Conservation (phyloP, 2,888 invertebrate species). For the Mesochorus sp. region DNA sequence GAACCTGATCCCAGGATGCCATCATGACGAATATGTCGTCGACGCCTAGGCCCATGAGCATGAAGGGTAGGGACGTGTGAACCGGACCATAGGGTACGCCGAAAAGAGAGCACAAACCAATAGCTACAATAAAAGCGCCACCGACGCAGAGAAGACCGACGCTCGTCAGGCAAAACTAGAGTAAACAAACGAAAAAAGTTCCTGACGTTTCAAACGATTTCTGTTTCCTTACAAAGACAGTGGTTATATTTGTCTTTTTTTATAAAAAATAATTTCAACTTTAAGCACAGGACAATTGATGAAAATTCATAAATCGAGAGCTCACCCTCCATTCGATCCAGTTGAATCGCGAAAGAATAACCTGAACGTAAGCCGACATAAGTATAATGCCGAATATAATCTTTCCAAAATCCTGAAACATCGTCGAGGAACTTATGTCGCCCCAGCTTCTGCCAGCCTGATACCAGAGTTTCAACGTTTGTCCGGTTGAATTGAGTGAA, state of each 20-base stretch:
- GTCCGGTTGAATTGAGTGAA: slow-evolving; percentile 45
- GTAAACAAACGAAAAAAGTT: slow-evolving; percentile 29
- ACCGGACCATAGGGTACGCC: slow-evolving; percentile 91
- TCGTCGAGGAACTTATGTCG: slow-evolving; percentile 88
- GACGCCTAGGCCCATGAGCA: slow-evolving; percentile 91
- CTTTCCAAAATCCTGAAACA: slow-evolving; percentile 89
- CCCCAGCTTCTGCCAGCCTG: slow-evolving; percentile 85
- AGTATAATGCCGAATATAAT: slow-evolving; percentile 87
- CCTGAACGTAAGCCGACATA: slow-evolving; percentile 89
- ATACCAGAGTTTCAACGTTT: slow-evolving; percentile 70
- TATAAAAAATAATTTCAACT: background rate
- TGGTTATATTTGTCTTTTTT: background rate
- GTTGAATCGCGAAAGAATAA: slow-evolving; percentile 89
- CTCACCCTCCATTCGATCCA: slow-evolving; percentile 88
- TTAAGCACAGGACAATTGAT: background rate
- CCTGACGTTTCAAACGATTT: background rate
- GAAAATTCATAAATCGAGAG: slow-evolving; percentile 38
- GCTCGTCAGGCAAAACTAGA: slow-evolving; percentile 86
- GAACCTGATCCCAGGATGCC: slow-evolving; percentile 88
- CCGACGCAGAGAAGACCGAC: slow-evolving; percentile 89
- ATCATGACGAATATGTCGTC: slow-evolving; percentile 94
- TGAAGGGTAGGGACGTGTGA: slow-evolving; percentile 91
- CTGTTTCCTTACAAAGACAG: no score
- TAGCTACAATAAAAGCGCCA: slow-evolving; percentile 88
- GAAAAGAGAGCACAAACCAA: slow-evolving; percentile 88